These are phyloP conservation scores for Tetramorium bicarinatum DNA, from an alignment of 2,888 invertebrate species.

Conservation along the genomic window DNA sequence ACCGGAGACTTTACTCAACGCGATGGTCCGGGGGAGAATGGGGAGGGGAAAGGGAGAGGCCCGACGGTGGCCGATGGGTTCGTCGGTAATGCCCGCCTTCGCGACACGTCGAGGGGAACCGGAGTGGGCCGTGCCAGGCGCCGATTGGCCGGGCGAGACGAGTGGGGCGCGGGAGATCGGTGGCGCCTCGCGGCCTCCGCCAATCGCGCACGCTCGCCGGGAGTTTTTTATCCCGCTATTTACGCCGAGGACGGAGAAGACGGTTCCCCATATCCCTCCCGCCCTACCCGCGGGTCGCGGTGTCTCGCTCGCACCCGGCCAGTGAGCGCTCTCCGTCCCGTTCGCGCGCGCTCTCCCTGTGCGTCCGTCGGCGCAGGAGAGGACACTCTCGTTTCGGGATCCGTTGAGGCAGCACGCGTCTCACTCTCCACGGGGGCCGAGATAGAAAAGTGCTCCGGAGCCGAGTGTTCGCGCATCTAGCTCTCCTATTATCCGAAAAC, in stretches of 20 bases:
- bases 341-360: constrained; percentile 69
- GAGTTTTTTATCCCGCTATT: constrained; percentile 82
- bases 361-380: constrained; percentile 77
- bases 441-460: constrained; percentile 16
- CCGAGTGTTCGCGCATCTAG: not conserved
- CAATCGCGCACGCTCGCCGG: constrained; percentile 74
- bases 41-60: constrained; percentile 60
- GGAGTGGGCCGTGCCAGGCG: constrained; percentile 77
- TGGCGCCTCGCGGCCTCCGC: constrained; percentile 71
- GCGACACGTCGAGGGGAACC: constrained; percentile 72
- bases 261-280: constrained; percentile 60
- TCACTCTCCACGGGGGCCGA: constrained; percentile 56
- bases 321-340: constrained; percentile 65
- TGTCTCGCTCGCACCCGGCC: constrained; percentile 71
- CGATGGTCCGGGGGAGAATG: constrained; percentile 51
- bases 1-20: constrained; percentile 45
- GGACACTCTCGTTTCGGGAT: constrained; percentile 85
- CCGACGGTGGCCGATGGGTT: constrained; percentile 65
- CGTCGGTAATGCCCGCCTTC: constrained; percentile 74
- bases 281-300: constrained; percentile 40
- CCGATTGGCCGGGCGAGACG: constrained; percentile 74
- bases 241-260: constrained; percentile 81
- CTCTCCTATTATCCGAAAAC: not conserved
- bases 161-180: constrained; percentile 74
- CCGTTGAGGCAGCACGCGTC: constrained; percentile 83